phyloP scores from a whole-genome alignment of 2,113 vertebrate genomes.

The Gasterosteus aculeatus region DNA sequence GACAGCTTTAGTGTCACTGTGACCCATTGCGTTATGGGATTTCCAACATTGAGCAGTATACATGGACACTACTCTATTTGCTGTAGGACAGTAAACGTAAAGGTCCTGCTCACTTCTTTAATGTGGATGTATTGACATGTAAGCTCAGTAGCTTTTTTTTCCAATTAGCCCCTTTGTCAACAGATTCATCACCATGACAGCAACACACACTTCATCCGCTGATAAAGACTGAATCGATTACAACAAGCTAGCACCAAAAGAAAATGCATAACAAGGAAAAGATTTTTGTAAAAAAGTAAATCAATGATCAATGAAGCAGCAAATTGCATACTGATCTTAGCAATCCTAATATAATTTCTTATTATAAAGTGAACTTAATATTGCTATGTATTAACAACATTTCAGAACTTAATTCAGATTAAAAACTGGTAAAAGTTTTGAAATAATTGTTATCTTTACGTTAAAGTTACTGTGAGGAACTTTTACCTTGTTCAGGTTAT shows the following conservation, averaged over 20 bases:
- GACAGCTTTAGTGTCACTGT: neutral
- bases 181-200: neutral
- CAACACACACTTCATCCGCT: neutral
- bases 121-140: neutral
- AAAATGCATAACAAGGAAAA: neutral
- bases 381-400: no score
- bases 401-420: no score
- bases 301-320: neutral
- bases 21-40: neutral
- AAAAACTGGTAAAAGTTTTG: no score
- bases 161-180: neutral
- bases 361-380: no score
- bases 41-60: neutral
- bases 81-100: neutral
- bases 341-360: no score
- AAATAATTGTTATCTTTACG: no score
- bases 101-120: neutral
- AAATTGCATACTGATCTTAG: no score
- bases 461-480: no score
- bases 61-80: neutral
- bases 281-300: neutral
- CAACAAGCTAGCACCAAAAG: neutral
- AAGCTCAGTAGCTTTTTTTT: neutral
- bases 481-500: no score
- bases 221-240: neutral